A percentile compares a stretch with the other conserved stretches of the same genome.
Conservation (phyloP, 2,888 invertebrate species). For the Drosophila monieri region DNA sequence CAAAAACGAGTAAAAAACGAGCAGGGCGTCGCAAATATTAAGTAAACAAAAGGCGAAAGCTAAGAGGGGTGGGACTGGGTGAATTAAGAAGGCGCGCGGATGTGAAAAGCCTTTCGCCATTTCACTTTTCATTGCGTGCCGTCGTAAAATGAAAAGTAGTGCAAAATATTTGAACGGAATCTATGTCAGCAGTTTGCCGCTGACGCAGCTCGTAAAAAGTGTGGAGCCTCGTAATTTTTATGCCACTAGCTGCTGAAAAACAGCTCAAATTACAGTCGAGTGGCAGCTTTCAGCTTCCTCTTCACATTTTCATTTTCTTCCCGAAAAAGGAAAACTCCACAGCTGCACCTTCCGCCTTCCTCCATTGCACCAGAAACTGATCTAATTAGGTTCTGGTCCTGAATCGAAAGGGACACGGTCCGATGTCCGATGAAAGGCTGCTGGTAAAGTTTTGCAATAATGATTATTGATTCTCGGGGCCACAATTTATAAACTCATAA, state of each 20-base stretch:
- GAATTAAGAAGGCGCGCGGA: constrained; percentile 9
- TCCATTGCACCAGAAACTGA: constrained; percentile 25
- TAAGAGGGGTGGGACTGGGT: constrained; percentile 6
- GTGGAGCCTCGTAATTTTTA: constrained; percentile 32
- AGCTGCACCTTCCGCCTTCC: constrained; percentile 10
- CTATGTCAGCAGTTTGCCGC: constrained; percentile 59
- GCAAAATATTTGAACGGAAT: constrained; percentile 61
- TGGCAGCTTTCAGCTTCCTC: constrained; percentile 10
- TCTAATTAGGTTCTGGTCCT: constrained; percentile 28
- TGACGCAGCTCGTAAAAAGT: constrained; percentile 32
- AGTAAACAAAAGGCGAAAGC: constrained; percentile 53
- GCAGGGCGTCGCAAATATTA: constrained; percentile 48
- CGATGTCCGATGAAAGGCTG: constrained; percentile 14
- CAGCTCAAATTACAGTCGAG: constrained; percentile 20
- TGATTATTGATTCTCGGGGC: constrained; percentile 57
- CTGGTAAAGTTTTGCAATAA: constrained; percentile 57
- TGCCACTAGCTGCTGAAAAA: constrained; percentile 20
- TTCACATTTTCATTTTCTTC: constrained; percentile 8
- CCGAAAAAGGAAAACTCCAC: constrained; percentile 2
- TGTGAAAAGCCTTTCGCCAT: constrained; percentile 52
- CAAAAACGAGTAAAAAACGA: constrained; percentile 15
- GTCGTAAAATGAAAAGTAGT: constrained; percentile 64
- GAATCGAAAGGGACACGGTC: constrained; percentile 18
- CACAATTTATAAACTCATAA: constrained; percentile 2
- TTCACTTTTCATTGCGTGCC: constrained; percentile 57